A percentile compares a stretch with the other conserved stretches of the same genome.
phyloP scores from a whole-genome alignment of 2,797 vertebrate species.

The Hydrocynus forskahlii region DNA sequence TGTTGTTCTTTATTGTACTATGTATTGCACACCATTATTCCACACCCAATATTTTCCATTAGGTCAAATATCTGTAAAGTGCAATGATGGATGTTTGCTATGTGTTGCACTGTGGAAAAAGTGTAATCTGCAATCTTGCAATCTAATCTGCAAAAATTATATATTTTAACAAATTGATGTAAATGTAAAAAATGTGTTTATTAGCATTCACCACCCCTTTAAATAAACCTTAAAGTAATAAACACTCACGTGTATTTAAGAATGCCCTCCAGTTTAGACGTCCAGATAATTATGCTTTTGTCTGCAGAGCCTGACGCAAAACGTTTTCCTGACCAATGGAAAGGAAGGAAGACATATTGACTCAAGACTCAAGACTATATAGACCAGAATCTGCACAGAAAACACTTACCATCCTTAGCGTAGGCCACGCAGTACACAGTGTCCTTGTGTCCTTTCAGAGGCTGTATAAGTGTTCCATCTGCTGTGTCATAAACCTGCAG shows the following conservation, averaged over 20 bases:
- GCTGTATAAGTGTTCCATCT: conserved; percentile 93
- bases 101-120: too few relatives aligned
- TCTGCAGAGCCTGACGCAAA: conserved; percentile 98
- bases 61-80: too few relatives aligned
- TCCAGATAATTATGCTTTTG: conserved; percentile 99
- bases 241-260: conserved; percentile 95
- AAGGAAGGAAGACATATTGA: not conserved
- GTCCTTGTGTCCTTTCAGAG: conserved; percentile 95
- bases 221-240: conserved; percentile 6
- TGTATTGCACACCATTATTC: too few relatives aligned
- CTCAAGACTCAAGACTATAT: not conserved
- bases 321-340: conserved; percentile 84
- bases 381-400: not conserved
- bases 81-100: too few relatives aligned
- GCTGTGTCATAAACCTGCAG: conserved; percentile 92
- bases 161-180: too few relatives aligned
- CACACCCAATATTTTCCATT: too few relatives aligned
- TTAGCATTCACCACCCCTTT: not conserved
- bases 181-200: not conserved
- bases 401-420: conserved; percentile 91
- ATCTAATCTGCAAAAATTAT: too few relatives aligned
- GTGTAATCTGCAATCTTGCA: too few relatives aligned
- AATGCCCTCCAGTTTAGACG: conserved; percentile 97
- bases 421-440: conserved; percentile 97
- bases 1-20: too few relatives aligned